Conservation (phyloP, 2,113 vertebrate species). For the Vanacampus margaritifer region DNA sequence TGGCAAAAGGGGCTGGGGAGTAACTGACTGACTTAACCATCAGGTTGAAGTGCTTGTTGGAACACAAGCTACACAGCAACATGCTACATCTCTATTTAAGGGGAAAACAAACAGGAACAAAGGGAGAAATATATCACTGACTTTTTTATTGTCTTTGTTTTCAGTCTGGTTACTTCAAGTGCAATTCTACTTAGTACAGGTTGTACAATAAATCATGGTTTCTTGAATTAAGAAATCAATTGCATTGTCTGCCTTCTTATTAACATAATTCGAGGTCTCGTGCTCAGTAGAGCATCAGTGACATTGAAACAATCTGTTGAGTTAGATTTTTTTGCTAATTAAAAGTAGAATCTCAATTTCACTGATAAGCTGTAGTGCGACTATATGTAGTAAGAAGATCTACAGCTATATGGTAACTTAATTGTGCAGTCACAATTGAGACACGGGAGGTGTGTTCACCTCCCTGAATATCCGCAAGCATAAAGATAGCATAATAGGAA, state of each 20-base stretch:
- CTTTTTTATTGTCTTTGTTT: background rate
- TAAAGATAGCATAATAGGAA: too few relatives aligned
- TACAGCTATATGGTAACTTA: too few relatives aligned
- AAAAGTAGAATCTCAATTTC: too few relatives aligned
- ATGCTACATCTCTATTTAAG: background rate
- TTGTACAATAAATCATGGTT: background rate
- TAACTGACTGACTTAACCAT: conserved; percentile 50
- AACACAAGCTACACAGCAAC: background rate
- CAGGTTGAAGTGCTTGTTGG: conserved; percentile 32
- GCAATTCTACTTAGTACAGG: background rate
- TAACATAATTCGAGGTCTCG: too few relatives aligned
- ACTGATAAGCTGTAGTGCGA: too few relatives aligned
- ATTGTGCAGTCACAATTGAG: too few relatives aligned
- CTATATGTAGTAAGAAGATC: too few relatives aligned
- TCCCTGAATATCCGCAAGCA: too few relatives aligned
- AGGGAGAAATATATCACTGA: background rate
- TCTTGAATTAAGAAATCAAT: background rate
- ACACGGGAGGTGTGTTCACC: too few relatives aligned
- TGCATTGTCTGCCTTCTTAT: background rate
- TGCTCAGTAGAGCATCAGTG: too few relatives aligned
- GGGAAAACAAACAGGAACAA: background rate
- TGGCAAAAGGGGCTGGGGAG: conserved; percentile 35
- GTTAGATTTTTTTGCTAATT: too few relatives aligned
- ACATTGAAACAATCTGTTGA: too few relatives aligned
- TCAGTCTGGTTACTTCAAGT: background rate